Percentiles rank a stretch among this genome's conserved stretches.
phyloP scores from a whole-genome alignment of 2,888 invertebrate genomes.

The Drosophila lutescens region DNA sequence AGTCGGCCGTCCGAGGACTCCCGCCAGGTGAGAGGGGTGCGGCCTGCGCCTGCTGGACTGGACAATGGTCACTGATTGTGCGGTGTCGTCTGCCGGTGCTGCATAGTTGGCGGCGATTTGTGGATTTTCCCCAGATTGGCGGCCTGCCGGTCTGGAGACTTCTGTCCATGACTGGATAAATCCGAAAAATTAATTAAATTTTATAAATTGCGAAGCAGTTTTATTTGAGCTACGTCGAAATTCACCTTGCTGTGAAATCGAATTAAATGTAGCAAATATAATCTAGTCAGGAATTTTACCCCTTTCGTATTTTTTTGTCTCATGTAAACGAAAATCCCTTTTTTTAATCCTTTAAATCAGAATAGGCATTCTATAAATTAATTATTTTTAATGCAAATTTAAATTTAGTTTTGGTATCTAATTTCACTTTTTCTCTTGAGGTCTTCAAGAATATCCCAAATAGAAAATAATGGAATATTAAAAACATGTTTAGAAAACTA shows the following conservation, averaged over 20 bases:
- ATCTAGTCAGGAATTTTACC: neutral
- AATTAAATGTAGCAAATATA: conserved; percentile 2
- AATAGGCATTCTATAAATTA: too few relatives aligned
- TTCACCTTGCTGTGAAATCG: neutral
- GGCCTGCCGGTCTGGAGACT: neutral
- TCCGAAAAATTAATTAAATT: conserved; percentile 27
- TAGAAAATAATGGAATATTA: neutral
- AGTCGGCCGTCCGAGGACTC: conserved; percentile 16
- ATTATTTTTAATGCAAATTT: too few relatives aligned
- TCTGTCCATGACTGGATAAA: conserved; percentile 25
- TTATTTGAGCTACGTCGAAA: conserved; percentile 4
- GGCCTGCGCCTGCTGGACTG: conserved; percentile 5
- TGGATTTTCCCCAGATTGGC: conserved; percentile 2
- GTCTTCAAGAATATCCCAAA: neutral
- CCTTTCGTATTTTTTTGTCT: neutral
- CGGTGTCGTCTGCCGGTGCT: conserved; percentile 19
- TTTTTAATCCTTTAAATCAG: too few relatives aligned
- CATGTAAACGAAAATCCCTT: too few relatives aligned
- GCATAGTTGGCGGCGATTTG: conserved; percentile 27
- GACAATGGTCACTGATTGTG: conserved; percentile 47
- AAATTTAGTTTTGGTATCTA: too few relatives aligned
- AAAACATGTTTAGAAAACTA: neutral
- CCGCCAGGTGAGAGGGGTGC: conserved; percentile 28
- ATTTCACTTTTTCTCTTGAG: neutral
- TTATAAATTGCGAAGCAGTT: conserved; percentile 23